A percentile compares a stretch with the other conserved stretches of the same genome.
Conservation (phyloP, 2,797 vertebrate species). For the Aplochiton taeniatus region DNA sequence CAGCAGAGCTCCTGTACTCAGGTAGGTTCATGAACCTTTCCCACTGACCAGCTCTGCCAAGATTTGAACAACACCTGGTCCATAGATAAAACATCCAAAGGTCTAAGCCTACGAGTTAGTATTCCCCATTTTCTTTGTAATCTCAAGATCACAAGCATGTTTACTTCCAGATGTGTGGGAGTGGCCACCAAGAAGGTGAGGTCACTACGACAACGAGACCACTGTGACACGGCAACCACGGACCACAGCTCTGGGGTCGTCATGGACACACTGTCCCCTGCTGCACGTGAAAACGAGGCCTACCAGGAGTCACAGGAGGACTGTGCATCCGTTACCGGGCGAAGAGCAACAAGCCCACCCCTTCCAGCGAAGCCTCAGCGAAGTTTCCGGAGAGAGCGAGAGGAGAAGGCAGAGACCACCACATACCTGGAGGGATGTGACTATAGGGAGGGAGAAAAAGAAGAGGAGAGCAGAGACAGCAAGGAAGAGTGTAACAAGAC, state of each 20-base stretch:
- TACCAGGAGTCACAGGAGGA: conserved; percentile 22
- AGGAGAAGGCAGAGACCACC: background rate
- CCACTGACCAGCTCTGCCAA: too few species aligned
- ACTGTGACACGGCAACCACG: background rate
- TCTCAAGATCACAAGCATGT: background rate
- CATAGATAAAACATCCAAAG: too few species aligned
- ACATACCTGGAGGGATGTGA: conserved; percentile 44
- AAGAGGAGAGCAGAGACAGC: background rate
- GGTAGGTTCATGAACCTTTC: conserved; percentile 34
- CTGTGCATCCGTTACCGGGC: background rate
- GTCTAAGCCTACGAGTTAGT: background rate
- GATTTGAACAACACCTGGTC: too few species aligned
- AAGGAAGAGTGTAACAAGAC: background rate
- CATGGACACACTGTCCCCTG: conserved; percentile 21
- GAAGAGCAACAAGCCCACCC: background rate
- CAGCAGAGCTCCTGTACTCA: conserved; percentile 58
- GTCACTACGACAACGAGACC: conserved; percentile 5
- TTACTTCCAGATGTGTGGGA: conserved; percentile 47
- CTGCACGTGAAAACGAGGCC: background rate
- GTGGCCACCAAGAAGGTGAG: background rate
- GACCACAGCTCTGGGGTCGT: conserved; percentile 1
- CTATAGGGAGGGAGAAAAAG: conserved; percentile 1
- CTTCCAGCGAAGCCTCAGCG: conserved; percentile 60
- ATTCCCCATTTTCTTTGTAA: background rate
- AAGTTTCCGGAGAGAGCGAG: conserved; percentile 48